A percentile compares a stretch with the other conserved stretches of the same genome.
Conservation (phyloP, 2,797 vertebrate species). For the Halcyon badia region DNA sequence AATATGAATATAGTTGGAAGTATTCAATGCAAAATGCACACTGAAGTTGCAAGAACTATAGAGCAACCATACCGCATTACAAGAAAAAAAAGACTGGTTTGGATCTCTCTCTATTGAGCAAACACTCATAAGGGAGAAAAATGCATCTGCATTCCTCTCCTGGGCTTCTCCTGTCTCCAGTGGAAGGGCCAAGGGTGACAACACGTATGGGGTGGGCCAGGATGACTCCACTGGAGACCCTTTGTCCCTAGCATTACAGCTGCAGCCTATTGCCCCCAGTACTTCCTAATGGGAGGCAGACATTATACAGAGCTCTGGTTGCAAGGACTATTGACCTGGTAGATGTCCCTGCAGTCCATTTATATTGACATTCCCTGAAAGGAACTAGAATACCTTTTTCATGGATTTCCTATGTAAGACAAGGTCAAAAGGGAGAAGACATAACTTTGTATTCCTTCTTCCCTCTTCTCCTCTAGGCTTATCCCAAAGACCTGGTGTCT, state of each 20-base stretch:
- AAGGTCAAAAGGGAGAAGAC: neutral
- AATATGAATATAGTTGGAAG: neutral
- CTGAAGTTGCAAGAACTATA: neutral
- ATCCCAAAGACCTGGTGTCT: neutral
- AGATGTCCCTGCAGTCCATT: neutral
- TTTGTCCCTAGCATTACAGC: neutral
- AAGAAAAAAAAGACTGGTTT: neutral
- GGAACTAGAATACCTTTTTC: neutral
- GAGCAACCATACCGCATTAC: neutral
- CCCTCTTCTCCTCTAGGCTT: neutral
- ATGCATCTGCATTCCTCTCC: neutral
- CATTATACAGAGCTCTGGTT: neutral
- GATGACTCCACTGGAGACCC: neutral
- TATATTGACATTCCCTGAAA: neutral
- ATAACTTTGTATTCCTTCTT: neutral
- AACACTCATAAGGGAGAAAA: neutral
- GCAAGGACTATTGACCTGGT: neutral
- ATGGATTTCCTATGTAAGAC: neutral
- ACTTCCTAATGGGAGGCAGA: neutral
- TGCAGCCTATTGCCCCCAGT: neutral
- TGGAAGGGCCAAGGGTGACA: neutral
- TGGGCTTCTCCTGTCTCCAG: neutral
- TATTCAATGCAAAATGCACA: neutral
- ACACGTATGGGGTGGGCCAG: fast-evolving
- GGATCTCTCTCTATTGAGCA: fast-evolving